Percentiles rank a stretch among this genome's conserved stretches.
phyloP scores from a whole-genome alignment of 2,113 vertebrate species.

The Chaetodon auriga region DNA sequence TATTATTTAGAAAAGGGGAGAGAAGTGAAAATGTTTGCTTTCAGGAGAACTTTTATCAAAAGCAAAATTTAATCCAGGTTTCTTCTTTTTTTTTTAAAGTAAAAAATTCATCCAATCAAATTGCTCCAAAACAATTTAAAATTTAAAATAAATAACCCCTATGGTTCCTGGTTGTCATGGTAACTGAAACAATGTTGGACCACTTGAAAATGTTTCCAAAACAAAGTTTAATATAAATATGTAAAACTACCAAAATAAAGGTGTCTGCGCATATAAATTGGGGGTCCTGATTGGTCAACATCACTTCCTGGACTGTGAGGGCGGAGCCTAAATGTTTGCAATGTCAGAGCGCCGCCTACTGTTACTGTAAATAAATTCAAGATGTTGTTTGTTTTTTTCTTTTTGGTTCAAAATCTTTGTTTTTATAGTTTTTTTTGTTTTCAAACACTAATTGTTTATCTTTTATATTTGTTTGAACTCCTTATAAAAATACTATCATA shows the following conservation, averaged over 20 bases:
- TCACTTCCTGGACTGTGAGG: slow-evolving; percentile 43
- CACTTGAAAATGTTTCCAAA: neutral
- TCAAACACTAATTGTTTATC: slow-evolving; percentile 55
- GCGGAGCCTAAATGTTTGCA: slow-evolving; percentile 3
- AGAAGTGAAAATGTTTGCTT: too few relatives aligned
- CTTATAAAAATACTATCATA: slow-evolving; percentile 58
- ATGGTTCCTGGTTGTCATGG: slow-evolving; percentile 10
- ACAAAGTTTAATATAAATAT: neutral
- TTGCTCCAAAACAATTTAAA: neutral
- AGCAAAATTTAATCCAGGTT: neutral
- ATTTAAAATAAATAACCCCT: neutral
- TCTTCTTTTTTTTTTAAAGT: neutral
- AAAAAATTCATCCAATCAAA: neutral
- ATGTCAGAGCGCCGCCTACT: slow-evolving; percentile 54
- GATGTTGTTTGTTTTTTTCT: neutral
- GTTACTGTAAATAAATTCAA: slow-evolving; percentile 61
- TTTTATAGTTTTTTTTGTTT: slow-evolving; percentile 10
- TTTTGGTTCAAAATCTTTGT: neutral
- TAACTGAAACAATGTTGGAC: slow-evolving; percentile 9
- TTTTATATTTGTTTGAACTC: slow-evolving; percentile 57
- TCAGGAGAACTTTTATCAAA: neutral
- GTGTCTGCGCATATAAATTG: neutral
- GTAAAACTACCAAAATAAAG: neutral
- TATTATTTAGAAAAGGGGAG: too few relatives aligned
- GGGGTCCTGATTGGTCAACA: slow-evolving; percentile 49